Conservation (phyloP, 2,888 invertebrate species). For the Laothoe populi region DNA sequence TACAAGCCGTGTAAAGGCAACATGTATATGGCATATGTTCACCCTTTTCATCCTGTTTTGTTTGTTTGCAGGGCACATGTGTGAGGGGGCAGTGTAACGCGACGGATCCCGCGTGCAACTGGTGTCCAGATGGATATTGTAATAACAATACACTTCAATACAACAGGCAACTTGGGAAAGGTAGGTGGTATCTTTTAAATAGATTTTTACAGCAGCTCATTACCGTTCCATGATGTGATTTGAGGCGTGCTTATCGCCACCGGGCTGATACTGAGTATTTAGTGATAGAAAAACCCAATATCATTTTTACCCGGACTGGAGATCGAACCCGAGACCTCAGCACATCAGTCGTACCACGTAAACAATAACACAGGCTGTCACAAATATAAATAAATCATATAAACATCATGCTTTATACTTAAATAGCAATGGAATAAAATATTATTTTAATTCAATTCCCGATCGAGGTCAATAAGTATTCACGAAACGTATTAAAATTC, state of each 20-base stretch:
- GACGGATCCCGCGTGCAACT: slow-evolving; percentile 72
- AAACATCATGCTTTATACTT: background rate
- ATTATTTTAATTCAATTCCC: slow-evolving; percentile 2
- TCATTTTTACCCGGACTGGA: no score
- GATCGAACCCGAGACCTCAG: no score
- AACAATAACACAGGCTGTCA: no score
- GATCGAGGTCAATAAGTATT: slow-evolving; percentile 12
- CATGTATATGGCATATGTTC: background rate
- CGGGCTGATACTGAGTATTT: no score
- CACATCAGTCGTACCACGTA: no score
- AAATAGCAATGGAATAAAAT: background rate
- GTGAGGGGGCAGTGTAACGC: slow-evolving; percentile 76
- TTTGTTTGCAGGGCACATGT: slow-evolving; percentile 68
- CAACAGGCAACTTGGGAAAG: slow-evolving; percentile 63
- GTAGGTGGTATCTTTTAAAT: slow-evolving; percentile 43
- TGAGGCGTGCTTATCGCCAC: no score
- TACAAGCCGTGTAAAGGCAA: background rate
- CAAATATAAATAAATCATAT: background rate
- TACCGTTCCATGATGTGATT: no score
- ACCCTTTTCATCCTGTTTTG: background rate
- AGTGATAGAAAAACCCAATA: no score
- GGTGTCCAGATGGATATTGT: slow-evolving; percentile 79
- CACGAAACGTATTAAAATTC: slow-evolving; percentile 13
- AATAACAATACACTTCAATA: slow-evolving; percentile 74
- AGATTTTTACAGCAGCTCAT: no score